These are phyloP conservation scores for Sycobia sp. DNA, from an alignment of 1,140 invertebrate genomes.

Conservation along the genomic window DNA sequence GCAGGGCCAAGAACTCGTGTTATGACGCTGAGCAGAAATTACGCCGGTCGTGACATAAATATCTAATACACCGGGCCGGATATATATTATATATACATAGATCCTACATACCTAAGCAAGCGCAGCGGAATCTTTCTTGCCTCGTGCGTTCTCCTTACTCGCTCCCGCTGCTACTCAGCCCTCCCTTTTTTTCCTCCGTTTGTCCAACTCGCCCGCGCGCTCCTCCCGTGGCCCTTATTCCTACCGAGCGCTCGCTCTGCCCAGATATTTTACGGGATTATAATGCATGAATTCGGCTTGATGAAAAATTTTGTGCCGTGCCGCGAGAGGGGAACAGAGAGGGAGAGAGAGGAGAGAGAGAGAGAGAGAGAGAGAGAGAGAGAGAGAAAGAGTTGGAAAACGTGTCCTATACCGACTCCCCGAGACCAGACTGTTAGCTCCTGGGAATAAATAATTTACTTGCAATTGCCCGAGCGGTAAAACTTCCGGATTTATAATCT, in stretches of 20 bases:
- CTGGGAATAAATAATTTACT: too few relatives aligned
- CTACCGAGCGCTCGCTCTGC: not conserved
- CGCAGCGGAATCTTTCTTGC: not conserved
- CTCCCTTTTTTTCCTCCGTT: not conserved
- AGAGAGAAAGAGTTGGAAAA: too few relatives aligned
- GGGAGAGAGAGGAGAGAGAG: too few relatives aligned
- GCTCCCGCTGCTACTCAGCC: not conserved
- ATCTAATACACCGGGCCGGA: conserved; percentile 28
- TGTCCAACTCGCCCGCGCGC: not conserved
- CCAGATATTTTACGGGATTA: conserved; percentile 10
- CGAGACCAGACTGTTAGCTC: too few relatives aligned
- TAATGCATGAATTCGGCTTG: conserved; percentile 19
- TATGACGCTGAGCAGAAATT: conserved; percentile 30
- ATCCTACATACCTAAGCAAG: too few relatives aligned
- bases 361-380: too few relatives aligned
- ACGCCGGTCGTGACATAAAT: conserved; percentile 36
- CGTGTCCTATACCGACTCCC: too few relatives aligned
- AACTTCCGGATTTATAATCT: too few relatives aligned
- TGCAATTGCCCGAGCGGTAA: too few relatives aligned
- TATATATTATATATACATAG: too few relatives aligned
- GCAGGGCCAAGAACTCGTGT: too few relatives aligned
- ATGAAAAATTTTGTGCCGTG: conserved; percentile 26
- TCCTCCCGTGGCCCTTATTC: not conserved
- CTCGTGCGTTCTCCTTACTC: not conserved
- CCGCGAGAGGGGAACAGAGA: too few relatives aligned